Percentiles rank a stretch among this genome's conserved stretches.
phyloP scores from a whole-genome alignment of 2,888 invertebrate genomes.

The Flexamia atlantica region DNA sequence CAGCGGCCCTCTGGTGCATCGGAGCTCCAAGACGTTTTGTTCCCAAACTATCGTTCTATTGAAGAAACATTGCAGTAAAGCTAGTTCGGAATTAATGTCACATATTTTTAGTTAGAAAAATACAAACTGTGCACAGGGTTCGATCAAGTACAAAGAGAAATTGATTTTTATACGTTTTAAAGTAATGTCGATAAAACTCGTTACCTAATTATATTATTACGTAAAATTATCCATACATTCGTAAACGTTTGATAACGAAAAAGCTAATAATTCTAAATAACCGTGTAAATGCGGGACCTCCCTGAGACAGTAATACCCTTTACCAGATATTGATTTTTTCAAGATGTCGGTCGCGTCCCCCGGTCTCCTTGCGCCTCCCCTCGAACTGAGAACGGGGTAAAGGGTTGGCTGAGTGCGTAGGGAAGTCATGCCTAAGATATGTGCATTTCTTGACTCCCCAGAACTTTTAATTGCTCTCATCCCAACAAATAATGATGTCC shows the following conservation, averaged over 20 bases:
- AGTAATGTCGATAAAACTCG: too few relatives aligned
- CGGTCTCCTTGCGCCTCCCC: background rate
- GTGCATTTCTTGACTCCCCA: slow-evolving; percentile 60
- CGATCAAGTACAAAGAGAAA: too few relatives aligned
- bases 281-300: too few relatives aligned
- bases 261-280: too few relatives aligned
- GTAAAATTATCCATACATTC: too few relatives aligned
- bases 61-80: too few relatives aligned
- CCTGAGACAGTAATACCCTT: background rate
- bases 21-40: background rate
- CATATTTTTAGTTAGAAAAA: too few relatives aligned
- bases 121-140: too few relatives aligned
- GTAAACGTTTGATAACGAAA: too few relatives aligned
- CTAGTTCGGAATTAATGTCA: too few relatives aligned
- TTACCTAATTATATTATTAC: too few relatives aligned
- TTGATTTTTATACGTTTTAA: too few relatives aligned
- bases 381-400: slow-evolving; percentile 27
- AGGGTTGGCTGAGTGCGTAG: slow-evolving; percentile 40
- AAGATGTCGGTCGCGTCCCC: slow-evolving; percentile 2
- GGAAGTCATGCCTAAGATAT: slow-evolving; percentile 52
- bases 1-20: background rate
- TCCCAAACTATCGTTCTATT: background rate
- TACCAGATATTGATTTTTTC: slow-evolving; percentile 43
- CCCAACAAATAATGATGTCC: slow-evolving; percentile 60
- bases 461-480: slow-evolving; percentile 58